Conservation (phyloP, 2,113 vertebrate species). For the Istiophorus platypterus region DNA sequence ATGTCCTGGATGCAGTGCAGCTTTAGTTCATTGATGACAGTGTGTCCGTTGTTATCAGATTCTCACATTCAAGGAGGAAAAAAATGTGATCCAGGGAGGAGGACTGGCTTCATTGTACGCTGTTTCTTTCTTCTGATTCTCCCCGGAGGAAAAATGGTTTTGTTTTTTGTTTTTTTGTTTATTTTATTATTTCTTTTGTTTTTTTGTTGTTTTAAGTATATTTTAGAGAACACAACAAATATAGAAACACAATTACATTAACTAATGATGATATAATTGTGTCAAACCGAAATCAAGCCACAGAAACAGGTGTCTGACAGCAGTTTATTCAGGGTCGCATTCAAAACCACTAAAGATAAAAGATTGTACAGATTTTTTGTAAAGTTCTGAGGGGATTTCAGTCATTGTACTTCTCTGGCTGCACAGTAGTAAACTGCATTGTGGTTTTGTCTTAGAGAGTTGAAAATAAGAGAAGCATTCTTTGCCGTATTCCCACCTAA, state of each 20-base stretch:
- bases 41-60: not conserved
- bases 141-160: too few relatives aligned
- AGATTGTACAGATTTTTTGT: constrained; percentile 40
- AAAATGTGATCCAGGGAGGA: not conserved
- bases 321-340: not conserved
- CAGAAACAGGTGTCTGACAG: not conserved
- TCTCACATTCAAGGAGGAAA: not conserved
- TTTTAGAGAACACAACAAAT: not conserved
- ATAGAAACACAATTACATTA: not conserved
- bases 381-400: constrained; percentile 3
- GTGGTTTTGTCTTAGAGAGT: not conserved
- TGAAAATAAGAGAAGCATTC: constrained; percentile 29
- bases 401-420: constrained; percentile 55
- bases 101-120: not conserved
- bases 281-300: not conserved
- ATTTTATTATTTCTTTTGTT: too few relatives aligned
- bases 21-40: not conserved
- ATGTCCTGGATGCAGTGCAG: not conserved
- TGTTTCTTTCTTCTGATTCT: not conserved
- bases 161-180: too few relatives aligned
- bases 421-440: constrained; percentile 73
- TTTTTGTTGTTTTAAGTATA: not conserved
- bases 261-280: not conserved
- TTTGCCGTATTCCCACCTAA: constrained; percentile 32
- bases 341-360: not conserved